Evolutionary conservation across 2,113 vertebrate species (phyloP), one percentile per base, ranked within the genome.

Genomic region (Brevimyrus niger): DNA sequence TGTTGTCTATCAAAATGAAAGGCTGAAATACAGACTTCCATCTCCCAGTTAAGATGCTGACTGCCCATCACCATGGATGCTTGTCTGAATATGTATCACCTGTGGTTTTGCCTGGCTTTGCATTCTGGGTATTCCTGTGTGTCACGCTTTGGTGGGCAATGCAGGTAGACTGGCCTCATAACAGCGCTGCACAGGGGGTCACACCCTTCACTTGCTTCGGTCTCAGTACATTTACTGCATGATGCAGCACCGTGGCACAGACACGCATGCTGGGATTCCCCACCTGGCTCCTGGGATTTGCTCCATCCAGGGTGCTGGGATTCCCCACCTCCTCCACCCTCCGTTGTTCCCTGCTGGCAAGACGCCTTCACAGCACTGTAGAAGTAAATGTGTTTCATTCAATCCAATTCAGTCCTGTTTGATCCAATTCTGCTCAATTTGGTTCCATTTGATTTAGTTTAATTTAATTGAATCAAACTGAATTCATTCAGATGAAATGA

Each of bases 221-320:
- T 97, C 96, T 96, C 95, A 96, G 95, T 93, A 85, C 96, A 97
- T 97, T 97, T 97, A 95, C 95, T 95, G 76, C 94, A 94, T 96
- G 96, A 96, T 96, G 55, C 21, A 61, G 23, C 55, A 61, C 21
- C 61, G 0, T 31, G 61, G n/a, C 13, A 27, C 61, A 11, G 61
- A 11, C n/a, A 31, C 9, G 1, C 61, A 69, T 31, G 10, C n/a
- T 69, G 1, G 61, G n/a, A 69, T 27, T 69, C 23, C 61, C 58
- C 58, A 65, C 61, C 9, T 27, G 61, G 61, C 10, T 65, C 9
- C 84, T 73, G 44, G 51, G 51, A 53, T 19, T 19, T 15, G 50
- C 50, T 15, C 50, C 50, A 51, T 51, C 50, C 50, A 51, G 50
- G 13, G 50, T 3, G 50, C 50, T 53, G 51, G 51, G 51, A 53